Conservation (phyloP, 2,113 vertebrate species). For the Siphamia tubifer region DNA sequence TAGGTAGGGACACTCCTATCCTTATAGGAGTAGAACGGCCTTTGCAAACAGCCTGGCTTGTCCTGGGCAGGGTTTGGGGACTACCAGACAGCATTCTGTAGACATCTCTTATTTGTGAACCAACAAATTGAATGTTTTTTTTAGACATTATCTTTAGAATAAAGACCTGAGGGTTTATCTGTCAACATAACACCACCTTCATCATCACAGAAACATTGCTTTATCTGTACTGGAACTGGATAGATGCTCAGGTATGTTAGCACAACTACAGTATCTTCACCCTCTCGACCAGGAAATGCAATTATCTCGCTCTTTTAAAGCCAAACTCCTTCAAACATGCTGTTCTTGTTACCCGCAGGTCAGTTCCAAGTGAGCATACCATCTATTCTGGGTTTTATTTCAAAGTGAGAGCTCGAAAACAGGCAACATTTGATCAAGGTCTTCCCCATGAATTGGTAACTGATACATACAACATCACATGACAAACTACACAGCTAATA, state of each 20-base stretch:
- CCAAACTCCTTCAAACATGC: slow-evolving; percentile 7
- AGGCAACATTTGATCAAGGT: slow-evolving; percentile 26
- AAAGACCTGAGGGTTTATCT: too few species aligned
- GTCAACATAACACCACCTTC: too few species aligned
- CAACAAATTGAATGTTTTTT: too few species aligned
- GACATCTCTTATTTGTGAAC: too few species aligned
- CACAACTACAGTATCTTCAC: not conserved
- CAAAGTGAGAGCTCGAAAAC: slow-evolving; percentile 29
- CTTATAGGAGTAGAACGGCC: too few species aligned
- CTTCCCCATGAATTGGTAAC: not conserved
- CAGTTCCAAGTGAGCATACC: slow-evolving; percentile 14
- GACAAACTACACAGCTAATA: not conserved
- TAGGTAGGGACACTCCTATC: too few species aligned
- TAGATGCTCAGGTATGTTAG: not conserved
- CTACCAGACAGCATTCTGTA: too few species aligned
- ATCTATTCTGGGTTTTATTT: slow-evolving; percentile 32
- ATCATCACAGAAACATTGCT: too few species aligned
- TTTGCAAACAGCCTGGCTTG: too few species aligned
- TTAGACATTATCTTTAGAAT: too few species aligned
- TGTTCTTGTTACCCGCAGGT: slow-evolving; percentile 19
- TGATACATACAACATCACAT: slow-evolving; percentile 4
- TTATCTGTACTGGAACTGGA: too few species aligned
- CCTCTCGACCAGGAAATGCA: slow-evolving; percentile 1
- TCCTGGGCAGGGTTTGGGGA: too few species aligned
- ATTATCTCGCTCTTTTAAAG: slow-evolving; percentile 15